These are phyloP conservation scores for Triplophysa bombifrons DNA, from an alignment of 2,797 vertebrate genomes.

Conservation along the genomic window DNA sequence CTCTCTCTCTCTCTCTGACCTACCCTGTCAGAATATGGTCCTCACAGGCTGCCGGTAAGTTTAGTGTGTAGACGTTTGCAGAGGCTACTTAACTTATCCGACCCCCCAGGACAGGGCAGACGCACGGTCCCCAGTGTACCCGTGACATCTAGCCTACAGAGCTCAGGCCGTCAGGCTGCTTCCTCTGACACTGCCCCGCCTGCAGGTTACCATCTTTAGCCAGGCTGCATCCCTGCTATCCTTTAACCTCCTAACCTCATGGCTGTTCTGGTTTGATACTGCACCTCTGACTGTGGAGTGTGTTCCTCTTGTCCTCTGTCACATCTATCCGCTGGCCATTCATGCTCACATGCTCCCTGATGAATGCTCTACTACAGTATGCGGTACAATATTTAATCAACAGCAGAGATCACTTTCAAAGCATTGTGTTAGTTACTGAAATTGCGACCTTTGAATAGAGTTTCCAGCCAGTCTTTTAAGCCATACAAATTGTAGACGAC, in stretches of 20 bases:
- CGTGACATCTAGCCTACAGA: conserved; percentile 68
- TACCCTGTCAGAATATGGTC: conserved; percentile 85
- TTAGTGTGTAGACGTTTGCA: conserved; percentile 98
- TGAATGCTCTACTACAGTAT: neutral
- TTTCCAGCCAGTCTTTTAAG: neutral
- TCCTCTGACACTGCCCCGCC: conserved; percentile 73
- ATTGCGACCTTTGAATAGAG: too few species aligned
- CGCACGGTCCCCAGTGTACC: conserved; percentile 70
- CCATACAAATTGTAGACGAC: neutral
- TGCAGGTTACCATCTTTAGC: conserved; percentile 81
- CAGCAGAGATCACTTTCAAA: neutral
- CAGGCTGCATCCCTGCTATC: conserved; percentile 49
- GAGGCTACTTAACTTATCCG: conserved; percentile 91
- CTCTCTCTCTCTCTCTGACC: conserved; percentile 66
- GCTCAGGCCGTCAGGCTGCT: conserved; percentile 74
- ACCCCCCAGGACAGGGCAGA: conserved; percentile 89
- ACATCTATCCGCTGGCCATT: conserved; percentile 21
- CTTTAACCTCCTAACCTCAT: conserved; percentile 43
- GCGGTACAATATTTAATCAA: neutral
- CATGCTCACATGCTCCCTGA: neutral
- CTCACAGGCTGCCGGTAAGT: conserved; percentile 90
- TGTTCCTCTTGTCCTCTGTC: neutral
- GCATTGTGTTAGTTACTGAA: too few species aligned
- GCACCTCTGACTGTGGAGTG: conserved; percentile 52
- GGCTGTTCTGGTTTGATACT: conserved; percentile 60